Evolutionary conservation across 2,888 invertebrate species (phyloP).

Genomic region (Iselma pallidipennis): DNA sequence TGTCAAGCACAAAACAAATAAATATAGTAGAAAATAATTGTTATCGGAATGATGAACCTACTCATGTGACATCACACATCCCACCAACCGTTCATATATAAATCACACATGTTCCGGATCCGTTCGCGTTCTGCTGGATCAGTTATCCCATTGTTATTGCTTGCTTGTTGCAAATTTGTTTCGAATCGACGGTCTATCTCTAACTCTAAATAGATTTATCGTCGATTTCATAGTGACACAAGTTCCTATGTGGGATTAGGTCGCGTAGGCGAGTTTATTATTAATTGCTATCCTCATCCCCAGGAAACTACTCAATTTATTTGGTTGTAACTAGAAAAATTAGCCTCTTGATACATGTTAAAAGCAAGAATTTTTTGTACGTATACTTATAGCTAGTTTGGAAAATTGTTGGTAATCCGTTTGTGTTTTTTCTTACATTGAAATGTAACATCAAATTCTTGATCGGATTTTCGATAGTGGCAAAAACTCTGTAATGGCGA

Average conservation of each 20-base stretch:
- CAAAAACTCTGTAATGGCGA: conserved; percentile 25
- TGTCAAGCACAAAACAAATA: too few relatives aligned
- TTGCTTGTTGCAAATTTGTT: conserved; percentile 45
- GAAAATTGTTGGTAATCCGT: conserved; percentile 1
- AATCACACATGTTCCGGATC: conserved; percentile 47
- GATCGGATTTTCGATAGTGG: background rate
- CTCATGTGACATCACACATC: conserved; percentile 44
- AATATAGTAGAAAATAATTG: background rate
- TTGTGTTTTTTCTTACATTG: conserved; percentile 17
- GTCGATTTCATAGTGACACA: conserved; percentile 27
- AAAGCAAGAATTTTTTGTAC: background rate
- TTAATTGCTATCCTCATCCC: conserved; percentile 24
- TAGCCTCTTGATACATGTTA: background rate
- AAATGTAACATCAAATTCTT: background rate
- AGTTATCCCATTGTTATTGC: conserved; percentile 44
- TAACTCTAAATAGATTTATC: conserved; percentile 24
- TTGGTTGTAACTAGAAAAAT: background rate
- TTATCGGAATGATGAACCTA: background rate
- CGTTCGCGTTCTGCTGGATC: conserved; percentile 32
- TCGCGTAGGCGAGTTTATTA: conserved; percentile 24
- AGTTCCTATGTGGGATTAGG: conserved; percentile 24
- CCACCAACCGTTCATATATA: conserved; percentile 38
- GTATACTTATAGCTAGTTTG: background rate
- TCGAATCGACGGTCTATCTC: conserved; percentile 34
- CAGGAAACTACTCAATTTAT: conserved; percentile 16